Evolutionary conservation across 2,797 vertebrate species (phyloP).

Genomic region (Anas georgica): DNA sequence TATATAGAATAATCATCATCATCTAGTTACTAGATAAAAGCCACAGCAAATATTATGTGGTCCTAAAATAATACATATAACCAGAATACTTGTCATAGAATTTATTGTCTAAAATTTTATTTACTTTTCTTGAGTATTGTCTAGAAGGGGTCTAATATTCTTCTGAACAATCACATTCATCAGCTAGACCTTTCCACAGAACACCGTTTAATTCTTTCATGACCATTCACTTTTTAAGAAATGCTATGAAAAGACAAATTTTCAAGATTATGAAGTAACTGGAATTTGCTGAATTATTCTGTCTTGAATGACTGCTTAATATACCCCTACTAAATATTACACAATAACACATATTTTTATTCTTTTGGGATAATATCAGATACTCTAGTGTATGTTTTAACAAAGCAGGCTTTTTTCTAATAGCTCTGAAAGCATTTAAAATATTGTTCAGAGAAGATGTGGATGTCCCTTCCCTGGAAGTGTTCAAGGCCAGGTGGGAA

Average conservation of each 20-base stretch:
- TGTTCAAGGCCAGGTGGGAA: no score
- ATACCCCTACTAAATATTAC: neutral
- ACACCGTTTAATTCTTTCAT: neutral
- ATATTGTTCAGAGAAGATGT: neutral
- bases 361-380: neutral
- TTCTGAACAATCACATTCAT: neutral
- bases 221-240: neutral
- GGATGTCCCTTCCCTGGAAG: no score
- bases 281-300: neutral
- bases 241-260: neutral
- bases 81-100: rapidly evolving
- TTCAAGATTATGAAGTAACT: neutral
- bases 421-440: neutral
- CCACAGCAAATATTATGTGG: neutral
- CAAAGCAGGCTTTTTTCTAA: neutral
- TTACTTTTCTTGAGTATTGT: neutral
- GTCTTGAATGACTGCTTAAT: neutral
- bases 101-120: neutral
- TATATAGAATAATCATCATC: neutral
- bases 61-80: neutral
- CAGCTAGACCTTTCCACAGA: neutral
- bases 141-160: neutral
- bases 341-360: neutral
- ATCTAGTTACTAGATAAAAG: neutral
- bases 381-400: neutral